These are phyloP conservation scores for Pocillopora damicornis DNA, from an alignment of 64 coral and sea anemone genomes.

Conservation along the genomic window DNA sequence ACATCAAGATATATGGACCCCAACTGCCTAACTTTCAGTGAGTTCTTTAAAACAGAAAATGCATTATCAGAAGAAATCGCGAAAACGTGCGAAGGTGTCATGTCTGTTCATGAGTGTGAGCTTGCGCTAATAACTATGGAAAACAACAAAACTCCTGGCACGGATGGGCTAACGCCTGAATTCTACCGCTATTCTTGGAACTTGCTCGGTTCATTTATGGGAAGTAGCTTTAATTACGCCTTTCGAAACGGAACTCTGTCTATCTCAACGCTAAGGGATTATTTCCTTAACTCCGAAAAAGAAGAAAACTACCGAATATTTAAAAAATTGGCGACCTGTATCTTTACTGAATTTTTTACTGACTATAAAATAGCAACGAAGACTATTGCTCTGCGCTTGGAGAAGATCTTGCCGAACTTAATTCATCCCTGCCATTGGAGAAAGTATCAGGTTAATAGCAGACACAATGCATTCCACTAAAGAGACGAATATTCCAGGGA, in stretches of 20 bases:
- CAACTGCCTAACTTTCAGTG: not conserved
- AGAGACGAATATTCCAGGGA: conserved; percentile 16
- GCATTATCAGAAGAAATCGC: not conserved
- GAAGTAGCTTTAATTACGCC: too few species aligned
- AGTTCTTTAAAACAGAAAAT: conserved; percentile 21
- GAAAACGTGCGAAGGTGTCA: conserved; percentile 12
- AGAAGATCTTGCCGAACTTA: too few species aligned
- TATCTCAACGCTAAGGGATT: too few species aligned
- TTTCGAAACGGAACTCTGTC: too few species aligned
- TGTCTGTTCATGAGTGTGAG: not conserved
- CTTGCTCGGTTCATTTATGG: too few species aligned
- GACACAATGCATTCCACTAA: conserved; percentile 2
- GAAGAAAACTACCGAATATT: too few species aligned
- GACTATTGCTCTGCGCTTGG: too few species aligned
- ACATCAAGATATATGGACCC: not conserved
- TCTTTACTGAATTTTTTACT: too few species aligned
- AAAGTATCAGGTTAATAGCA: conserved; percentile 31
- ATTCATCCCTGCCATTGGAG: not conserved
- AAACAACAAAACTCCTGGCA: conserved; percentile 18
- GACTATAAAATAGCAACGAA: too few species aligned
- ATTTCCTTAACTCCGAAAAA: too few species aligned
- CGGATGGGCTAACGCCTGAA: conserved; percentile 25
- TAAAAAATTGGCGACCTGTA: too few species aligned
- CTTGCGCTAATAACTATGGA: not conserved
- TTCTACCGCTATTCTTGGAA: not conserved